Conservation (phyloP, 2,797 vertebrate species). For the Melanogrammus aeglefinus region DNA sequence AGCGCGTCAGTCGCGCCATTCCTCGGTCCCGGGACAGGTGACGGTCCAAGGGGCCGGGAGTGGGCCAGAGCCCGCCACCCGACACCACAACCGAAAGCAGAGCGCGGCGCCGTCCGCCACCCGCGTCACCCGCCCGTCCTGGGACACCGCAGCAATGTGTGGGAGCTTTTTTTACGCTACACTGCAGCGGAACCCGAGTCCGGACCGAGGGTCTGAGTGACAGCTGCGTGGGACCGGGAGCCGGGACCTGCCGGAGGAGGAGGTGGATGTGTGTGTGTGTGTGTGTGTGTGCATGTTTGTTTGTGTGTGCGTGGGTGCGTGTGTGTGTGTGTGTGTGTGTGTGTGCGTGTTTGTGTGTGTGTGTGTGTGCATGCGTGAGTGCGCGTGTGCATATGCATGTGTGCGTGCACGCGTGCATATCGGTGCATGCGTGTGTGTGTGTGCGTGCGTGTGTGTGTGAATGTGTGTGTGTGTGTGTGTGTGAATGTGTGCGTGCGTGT, state of each 20-base stretch:
- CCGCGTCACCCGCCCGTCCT: constrained; percentile 76
- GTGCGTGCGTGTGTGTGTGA: too few relatives aligned
- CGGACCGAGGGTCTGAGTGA: constrained; percentile 61
- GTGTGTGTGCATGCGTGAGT: constrained; percentile 9
- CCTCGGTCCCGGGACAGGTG: constrained; percentile 66
- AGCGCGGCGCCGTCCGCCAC: constrained; percentile 61
- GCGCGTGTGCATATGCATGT: constrained; percentile 19
- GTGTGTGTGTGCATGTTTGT: constrained; percentile 17
- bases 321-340: too few relatives aligned
- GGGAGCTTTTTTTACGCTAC: constrained; percentile 76
- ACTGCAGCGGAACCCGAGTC: constrained; percentile 76
- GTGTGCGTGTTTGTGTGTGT: too few relatives aligned
- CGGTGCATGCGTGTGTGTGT: not conserved
- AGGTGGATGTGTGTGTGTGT: constrained; percentile 33
- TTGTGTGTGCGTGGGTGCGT: constrained; percentile 17
- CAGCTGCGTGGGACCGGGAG: constrained; percentile 62
- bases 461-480: too few relatives aligned
- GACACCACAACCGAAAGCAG: constrained; percentile 66
- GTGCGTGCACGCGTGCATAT: constrained; percentile 18
- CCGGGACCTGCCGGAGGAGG: constrained; percentile 38
- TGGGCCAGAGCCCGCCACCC: constrained; percentile 69
- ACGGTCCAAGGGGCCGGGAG: constrained; percentile 65
- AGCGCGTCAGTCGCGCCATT: constrained; percentile 72
- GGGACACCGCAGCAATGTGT: constrained; percentile 81
- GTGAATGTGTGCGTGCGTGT: constrained; percentile 16